phyloP scores from a whole-genome alignment of 2,113 vertebrate species.

The Eolophus roseicapilla region DNA sequence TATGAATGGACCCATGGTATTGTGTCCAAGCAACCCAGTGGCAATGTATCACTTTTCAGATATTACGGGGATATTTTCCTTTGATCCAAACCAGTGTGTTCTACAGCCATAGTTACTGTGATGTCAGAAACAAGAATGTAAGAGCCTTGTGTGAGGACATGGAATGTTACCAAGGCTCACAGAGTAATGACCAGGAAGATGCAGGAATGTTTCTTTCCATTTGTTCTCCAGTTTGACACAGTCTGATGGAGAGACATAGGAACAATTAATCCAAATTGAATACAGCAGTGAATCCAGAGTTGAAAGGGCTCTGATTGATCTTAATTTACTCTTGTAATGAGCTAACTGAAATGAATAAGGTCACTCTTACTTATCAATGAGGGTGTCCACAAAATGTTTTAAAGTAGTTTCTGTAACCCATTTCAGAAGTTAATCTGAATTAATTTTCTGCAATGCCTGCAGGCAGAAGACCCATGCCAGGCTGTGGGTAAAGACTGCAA shows the following conservation, averaged over 20 bases:
- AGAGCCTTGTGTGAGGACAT: neutral
- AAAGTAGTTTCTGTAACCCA: neutral
- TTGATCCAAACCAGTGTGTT: neutral
- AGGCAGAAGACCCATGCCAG: neutral
- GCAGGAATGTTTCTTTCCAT: neutral
- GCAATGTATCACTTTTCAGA: neutral
- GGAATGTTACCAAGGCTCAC: neutral
- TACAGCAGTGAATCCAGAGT: neutral
- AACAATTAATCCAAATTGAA: conserved; percentile 13
- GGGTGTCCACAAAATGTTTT: neutral
- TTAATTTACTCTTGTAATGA: conserved; percentile 25
- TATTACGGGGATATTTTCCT: neutral
- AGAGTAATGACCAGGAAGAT: neutral
- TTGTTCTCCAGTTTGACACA: neutral
- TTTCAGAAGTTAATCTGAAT: conserved; percentile 36
- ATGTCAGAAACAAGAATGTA: neutral
- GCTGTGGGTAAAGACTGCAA: neutral
- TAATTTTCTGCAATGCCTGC: conserved; percentile 30
- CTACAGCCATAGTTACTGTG: neutral
- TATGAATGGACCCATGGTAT: neutral
- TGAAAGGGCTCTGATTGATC: neutral
- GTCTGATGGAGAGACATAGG: neutral
- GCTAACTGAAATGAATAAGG: neutral
- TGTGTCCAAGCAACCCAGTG: neutral
- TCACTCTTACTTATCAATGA: neutral